These are phyloP conservation scores for Kryptolebias ocellatus DNA, from an alignment of 2,797 vertebrate species.

Conservation along the genomic window DNA sequence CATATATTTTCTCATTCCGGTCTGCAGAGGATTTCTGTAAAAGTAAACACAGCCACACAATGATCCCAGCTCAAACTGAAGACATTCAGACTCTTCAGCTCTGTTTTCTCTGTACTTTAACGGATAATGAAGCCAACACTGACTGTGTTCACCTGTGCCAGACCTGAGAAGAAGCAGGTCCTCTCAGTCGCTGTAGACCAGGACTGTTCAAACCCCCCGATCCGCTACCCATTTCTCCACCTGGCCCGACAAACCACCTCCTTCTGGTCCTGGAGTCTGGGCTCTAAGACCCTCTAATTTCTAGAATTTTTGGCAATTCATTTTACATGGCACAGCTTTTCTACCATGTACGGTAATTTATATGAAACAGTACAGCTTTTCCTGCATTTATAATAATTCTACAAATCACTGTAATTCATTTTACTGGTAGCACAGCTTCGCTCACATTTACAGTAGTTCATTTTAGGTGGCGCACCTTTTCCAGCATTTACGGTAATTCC, in stretches of 20 bases:
- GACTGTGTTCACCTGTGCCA: conserved; percentile 70
- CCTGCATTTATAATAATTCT: too few relatives aligned
- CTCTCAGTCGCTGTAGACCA: conserved; percentile 32
- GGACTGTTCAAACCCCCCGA: conserved; percentile 47
- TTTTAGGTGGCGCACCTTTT: too few relatives aligned
- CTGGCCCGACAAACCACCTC: conserved; percentile 65
- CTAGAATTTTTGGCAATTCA: too few relatives aligned
- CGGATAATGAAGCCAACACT: conserved; percentile 43
- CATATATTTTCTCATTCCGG: conserved; percentile 53
- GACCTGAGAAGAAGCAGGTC: conserved; percentile 66
- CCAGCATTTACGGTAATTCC: too few relatives aligned
- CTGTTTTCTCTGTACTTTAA: conserved; percentile 60
- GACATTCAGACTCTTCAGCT: conserved; percentile 49
- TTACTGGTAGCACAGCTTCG: too few relatives aligned
- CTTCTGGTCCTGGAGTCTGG: conserved; percentile 58
- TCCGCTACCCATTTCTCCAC: conserved; percentile 57
- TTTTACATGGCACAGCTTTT: too few relatives aligned
- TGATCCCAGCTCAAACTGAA: conserved; percentile 54
- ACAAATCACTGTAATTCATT: too few relatives aligned
- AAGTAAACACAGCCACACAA: conserved; percentile 53
- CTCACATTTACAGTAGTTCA: too few relatives aligned
- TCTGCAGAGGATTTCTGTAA: conserved; percentile 51
- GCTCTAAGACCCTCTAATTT: conserved; percentile 31
- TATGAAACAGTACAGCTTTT: too few relatives aligned
- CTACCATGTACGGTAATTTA: too few relatives aligned